Conservation (phyloP, 2,113 vertebrate species). For the Xiphias gladius region DNA sequence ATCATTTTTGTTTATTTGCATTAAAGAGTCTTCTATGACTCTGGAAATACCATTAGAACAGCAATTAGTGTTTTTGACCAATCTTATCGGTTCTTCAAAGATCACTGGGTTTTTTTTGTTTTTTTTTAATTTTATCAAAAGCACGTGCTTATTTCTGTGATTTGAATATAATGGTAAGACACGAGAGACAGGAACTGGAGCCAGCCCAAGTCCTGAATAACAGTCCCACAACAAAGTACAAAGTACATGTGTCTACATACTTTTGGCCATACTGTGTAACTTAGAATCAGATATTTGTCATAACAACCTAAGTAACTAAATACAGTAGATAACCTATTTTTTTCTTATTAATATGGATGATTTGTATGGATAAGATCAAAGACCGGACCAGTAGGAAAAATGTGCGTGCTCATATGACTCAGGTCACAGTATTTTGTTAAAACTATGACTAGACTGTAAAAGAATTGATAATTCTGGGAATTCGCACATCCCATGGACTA, state of each 20-base stretch:
- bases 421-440: constrained; percentile 37
- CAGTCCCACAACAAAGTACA: not conserved
- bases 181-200: not conserved
- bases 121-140: no score
- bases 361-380: constrained; percentile 18
- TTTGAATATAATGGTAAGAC: no score
- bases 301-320: not conserved
- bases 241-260: not conserved
- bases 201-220: not conserved
- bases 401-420: constrained; percentile 19
- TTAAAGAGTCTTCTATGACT: no score
- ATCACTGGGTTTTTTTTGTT: not conserved
- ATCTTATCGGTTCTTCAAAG: not conserved
- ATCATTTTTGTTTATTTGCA: no score
- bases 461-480: constrained; percentile 29
- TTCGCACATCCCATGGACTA: no score
- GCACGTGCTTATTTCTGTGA: no score
- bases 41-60: not conserved
- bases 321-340: not conserved
- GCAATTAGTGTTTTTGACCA: not conserved
- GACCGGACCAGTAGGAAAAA: not conserved
- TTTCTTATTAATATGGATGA: not conserved
- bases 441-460: constrained; percentile 34
- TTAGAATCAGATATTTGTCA: not conserved
- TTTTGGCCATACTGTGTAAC: not conserved